Evolutionary conservation across 2,888 invertebrate species (phyloP), one percentile per base, ranked within the genome.

Genomic region (Agrochola litura): DNA sequence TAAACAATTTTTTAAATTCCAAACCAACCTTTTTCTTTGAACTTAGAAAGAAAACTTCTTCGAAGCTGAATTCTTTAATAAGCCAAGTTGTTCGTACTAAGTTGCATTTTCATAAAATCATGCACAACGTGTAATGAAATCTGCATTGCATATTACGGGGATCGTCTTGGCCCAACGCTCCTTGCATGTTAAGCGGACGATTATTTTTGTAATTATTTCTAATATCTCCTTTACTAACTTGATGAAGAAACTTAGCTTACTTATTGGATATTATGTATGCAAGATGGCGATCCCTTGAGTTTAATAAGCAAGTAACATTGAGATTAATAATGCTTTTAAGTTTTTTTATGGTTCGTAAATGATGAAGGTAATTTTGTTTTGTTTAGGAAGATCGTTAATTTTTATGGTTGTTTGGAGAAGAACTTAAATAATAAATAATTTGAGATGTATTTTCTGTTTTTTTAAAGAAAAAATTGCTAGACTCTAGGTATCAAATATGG

Each of bases 201-300:
- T 89, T 89, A 89, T 90, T 90, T 91, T 90, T 87, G 79, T 91
- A 90, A 90, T 89, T 90, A 89, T 90, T 91, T 90, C 87, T 87
- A 85, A 86, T 85, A 85, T 86, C 84, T 83, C 70, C 77, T 85
- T 89, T 86, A 85, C 71, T 77, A 84, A 85, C 73, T 85, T 85
- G 79, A 88, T 88, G 88, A 87, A 83, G 81, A 82, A 87, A 88
- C 78, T 88, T 81, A 49, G 78, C 86, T 86, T 81, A 84, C 81
- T 88, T 89, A 89, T 86, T 78, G 76, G 84, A 82, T 84, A 86
- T 89, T 89, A 85, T 73, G 84, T 86, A 90, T 90, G 89, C 90
- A 88, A 88, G 86, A 74, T 76, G 78, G 81, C 56, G 41, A 67
- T 73, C 85, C 79, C 82, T 37, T 19, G 84, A 80, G 85, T 81